Evolutionary conservation across 2,888 invertebrate genomes (phyloP), one percentile per base, ranked within the genome.

Genomic region (Myopa testacea): DNA sequence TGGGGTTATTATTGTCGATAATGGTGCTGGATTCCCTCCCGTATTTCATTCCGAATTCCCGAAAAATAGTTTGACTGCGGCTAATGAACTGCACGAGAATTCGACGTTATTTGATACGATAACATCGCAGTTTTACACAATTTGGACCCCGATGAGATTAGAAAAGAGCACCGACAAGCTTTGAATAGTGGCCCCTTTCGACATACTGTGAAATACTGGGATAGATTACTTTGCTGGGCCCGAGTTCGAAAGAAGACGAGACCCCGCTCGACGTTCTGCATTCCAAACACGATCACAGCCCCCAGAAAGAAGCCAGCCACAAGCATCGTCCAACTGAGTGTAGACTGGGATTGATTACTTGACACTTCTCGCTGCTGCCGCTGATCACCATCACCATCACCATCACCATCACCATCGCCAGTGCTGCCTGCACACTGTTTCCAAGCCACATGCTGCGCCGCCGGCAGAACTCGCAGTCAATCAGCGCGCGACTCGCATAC

Each of bases 311-410:
- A 60, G 72, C 60, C 72, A 72, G 58, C 37, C 60, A 72, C 37
- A 72, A 34, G 5, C 6, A 72, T 5, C 58, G 10, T 40, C 60
- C 16, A 58, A 72, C 58, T 38, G 50, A 72, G 62, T 34, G n/a
- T 58, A 38, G 6, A 19, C 75, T 37, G 68, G 68, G 75, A 75
- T 75, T 75, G 75, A 75, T 75, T 75, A 58, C 75, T 75, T 75
- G 68, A 75, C 75, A 75, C 75, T 75, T 75, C 58, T 67, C 40
- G 40, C 37, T 60, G 37, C 40, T 40, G 52, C 58, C 10, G 10
- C 26, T 6, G n/a, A 6, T 12, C 58, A 19, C 19, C 58, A 55
- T 58, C 19, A n/a, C n/a, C n/a, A n/a, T n/a, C n/a, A n/a, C n/a
- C n/a, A n/a, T n/a, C n/a, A n/a, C n/a, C n/a, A n/a, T n/a, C n/a